These are phyloP conservation scores for Chamaetylas fuelleborni DNA, from an alignment of 2,113 vertebrate genomes.

Conservation along the genomic window DNA sequence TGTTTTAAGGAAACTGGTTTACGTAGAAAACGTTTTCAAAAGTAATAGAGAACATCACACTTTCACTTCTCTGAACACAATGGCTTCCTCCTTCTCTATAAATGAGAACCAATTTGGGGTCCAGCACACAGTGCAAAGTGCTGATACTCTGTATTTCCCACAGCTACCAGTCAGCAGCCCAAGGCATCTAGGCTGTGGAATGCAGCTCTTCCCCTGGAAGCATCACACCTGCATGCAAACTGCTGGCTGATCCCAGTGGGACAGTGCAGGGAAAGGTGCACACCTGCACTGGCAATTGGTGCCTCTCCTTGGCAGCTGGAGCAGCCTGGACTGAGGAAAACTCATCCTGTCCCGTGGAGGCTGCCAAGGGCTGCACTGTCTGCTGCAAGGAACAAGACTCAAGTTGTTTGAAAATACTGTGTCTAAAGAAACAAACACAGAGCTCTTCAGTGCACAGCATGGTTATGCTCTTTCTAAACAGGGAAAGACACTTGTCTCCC, in stretches of 20 bases:
- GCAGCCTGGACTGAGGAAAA: not conserved
- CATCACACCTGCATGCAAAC: not conserved
- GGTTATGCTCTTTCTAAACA: not conserved
- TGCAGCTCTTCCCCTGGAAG: not conserved
- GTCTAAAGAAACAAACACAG: not conserved
- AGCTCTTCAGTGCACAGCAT: not conserved
- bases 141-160: not conserved
- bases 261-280: not conserved
- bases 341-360: not conserved
- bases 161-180: not conserved
- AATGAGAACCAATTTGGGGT: not conserved
- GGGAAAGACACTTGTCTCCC: not conserved
- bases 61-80: constrained; percentile 21
- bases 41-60: not conserved
- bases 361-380: not conserved
- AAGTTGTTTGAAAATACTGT: not conserved
- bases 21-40: not conserved
- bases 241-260: not conserved
- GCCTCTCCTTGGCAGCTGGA: not conserved
- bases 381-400: not conserved
- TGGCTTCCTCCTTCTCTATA: not conserved
- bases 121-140: not conserved
- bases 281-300: not conserved
- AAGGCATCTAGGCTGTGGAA: not conserved
- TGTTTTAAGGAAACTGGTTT: not conserved